phyloP scores from a whole-genome alignment of 2,888 invertebrate species.

The Hirtodrosophila trivittata region DNA sequence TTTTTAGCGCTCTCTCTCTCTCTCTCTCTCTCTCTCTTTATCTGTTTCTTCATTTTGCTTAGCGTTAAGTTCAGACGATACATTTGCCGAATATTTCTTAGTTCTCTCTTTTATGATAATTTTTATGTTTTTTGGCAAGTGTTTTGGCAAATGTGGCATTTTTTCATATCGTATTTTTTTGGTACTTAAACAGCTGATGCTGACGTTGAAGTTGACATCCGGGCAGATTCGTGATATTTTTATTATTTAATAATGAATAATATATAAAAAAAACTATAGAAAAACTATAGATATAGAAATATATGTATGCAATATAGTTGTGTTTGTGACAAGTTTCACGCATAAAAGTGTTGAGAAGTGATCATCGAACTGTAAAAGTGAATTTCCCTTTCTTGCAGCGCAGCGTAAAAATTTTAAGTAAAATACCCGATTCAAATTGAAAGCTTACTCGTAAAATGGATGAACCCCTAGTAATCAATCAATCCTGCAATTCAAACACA shows the following conservation, averaged over 20 bases:
- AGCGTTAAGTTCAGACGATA: constrained; percentile 26
- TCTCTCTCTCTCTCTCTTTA: too few relatives aligned
- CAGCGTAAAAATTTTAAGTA: too few relatives aligned
- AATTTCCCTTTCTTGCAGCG: constrained; percentile 34
- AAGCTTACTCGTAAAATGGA: constrained; percentile 41
- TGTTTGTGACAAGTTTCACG: constrained; percentile 10
- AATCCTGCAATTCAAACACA: too few relatives aligned
- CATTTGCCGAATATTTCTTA: constrained; percentile 49
- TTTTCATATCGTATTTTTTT: constrained; percentile 26
- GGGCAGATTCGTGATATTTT: not conserved
- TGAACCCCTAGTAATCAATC: constrained; percentile 16
- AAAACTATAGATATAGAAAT: not conserved
- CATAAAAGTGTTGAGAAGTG: not conserved
- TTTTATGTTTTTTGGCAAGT: constrained; percentile 13
- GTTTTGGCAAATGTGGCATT: constrained; percentile 30
- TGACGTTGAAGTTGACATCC: constrained; percentile 16
- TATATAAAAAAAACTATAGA: constrained; percentile 2
- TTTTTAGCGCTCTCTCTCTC: constrained; percentile 13
- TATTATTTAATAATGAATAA: constrained; percentile 53
- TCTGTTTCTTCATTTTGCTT: constrained; percentile 40
- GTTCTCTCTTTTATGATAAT: constrained; percentile 12
- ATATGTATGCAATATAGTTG: too few relatives aligned
- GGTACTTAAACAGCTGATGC: constrained; percentile 40
- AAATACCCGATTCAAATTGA: not conserved
- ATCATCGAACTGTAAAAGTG: constrained; percentile 13